These are phyloP conservation scores for Cryptocephalus primarius DNA, from an alignment of 2,888 invertebrate species.

Conservation along the genomic window DNA sequence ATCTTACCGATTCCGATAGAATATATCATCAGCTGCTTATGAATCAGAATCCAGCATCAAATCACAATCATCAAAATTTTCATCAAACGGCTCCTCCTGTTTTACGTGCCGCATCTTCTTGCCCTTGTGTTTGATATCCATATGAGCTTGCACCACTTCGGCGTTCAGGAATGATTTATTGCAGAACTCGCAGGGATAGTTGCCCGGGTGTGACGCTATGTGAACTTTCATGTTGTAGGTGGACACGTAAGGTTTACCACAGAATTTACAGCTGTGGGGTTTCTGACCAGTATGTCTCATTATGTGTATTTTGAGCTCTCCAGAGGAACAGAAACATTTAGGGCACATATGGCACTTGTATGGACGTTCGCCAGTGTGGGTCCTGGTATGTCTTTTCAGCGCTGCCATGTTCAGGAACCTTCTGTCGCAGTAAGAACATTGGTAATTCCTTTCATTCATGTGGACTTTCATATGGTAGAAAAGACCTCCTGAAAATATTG, in stretches of 20 bases:
- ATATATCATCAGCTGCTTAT: too few relatives aligned
- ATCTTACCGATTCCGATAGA: too few relatives aligned
- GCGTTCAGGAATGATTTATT: conserved; percentile 8
- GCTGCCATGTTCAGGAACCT: conserved; percentile 6
- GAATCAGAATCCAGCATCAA: too few relatives aligned
- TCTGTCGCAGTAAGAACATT: conserved; percentile 13
- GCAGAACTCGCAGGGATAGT: conserved; percentile 9
- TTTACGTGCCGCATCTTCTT: not conserved
- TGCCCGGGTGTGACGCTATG: conserved; percentile 13
- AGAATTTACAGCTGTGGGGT: conserved; percentile 13
- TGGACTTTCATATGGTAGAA: conserved; percentile 20
- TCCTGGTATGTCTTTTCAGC: conserved; percentile 14
- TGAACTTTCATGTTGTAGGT: conserved; percentile 13
- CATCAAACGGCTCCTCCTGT: too few relatives aligned
- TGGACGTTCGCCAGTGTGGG: conserved; percentile 15
- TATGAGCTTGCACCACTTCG: conserved; percentile 10
- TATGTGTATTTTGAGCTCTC: conserved; percentile 14
- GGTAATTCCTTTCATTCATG: conserved; percentile 11
- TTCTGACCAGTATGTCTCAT: conserved; percentile 13
- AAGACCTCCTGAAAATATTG: conserved; percentile 9
- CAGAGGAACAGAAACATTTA: conserved; percentile 12
- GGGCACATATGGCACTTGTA: conserved; percentile 13
- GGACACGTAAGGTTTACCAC: conserved; percentile 11
- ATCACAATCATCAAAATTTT: too few relatives aligned
- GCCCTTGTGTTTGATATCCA: conserved; percentile 5